A percentile compares a stretch with the other conserved stretches of the same genome.
Evolutionary conservation across 2,113 vertebrate species (phyloP).

Genomic region (Lipophrys pholis): DNA sequence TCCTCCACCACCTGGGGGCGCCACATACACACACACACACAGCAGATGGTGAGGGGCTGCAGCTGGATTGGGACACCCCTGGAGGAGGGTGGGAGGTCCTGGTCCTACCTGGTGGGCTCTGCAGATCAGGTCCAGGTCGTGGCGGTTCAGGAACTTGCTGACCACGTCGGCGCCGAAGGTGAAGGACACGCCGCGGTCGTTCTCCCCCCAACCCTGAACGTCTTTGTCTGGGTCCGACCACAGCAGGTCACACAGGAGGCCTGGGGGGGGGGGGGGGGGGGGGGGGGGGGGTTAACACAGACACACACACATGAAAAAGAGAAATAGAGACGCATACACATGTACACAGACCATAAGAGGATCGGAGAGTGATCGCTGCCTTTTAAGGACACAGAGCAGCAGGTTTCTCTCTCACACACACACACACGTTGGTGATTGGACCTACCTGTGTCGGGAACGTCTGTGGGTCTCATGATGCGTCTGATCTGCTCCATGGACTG

Average conservation of each 20-base stretch:
- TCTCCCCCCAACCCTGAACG: conserved; percentile 95
- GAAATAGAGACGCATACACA: conserved; percentile 9
- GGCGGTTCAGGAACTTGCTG: conserved; percentile 98
- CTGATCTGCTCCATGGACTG: conserved; percentile 97
- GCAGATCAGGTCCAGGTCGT: conserved; percentile 96
- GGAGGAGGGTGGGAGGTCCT: no score
- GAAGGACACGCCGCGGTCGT: conserved; percentile 93
- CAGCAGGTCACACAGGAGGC: conserved; percentile 92
- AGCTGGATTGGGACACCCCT: no score
- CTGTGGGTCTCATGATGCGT: conserved; percentile 97
- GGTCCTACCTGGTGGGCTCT: conserved; percentile 93
- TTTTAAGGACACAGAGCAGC: conserved; percentile 59
- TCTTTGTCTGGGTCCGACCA: conserved; percentile 95
- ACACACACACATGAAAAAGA: conserved; percentile 21
- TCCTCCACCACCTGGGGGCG: conserved; percentile 93
- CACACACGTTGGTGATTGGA: no score
- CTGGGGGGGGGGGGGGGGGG: conserved; percentile 67
- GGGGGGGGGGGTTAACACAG: not conserved
- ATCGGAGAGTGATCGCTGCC: conserved; percentile 47
- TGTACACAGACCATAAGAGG: conserved; percentile 62
- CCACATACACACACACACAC: conserved; percentile 42
- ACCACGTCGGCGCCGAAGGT: conserved; percentile 96
- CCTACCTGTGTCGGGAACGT: conserved; percentile 94
- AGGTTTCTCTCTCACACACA: no score
- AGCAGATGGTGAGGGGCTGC: not conserved